These are phyloP conservation scores for Drosophila sechellia DNA, from an alignment of 1,140 invertebrate species.

Conservation along the genomic window DNA sequence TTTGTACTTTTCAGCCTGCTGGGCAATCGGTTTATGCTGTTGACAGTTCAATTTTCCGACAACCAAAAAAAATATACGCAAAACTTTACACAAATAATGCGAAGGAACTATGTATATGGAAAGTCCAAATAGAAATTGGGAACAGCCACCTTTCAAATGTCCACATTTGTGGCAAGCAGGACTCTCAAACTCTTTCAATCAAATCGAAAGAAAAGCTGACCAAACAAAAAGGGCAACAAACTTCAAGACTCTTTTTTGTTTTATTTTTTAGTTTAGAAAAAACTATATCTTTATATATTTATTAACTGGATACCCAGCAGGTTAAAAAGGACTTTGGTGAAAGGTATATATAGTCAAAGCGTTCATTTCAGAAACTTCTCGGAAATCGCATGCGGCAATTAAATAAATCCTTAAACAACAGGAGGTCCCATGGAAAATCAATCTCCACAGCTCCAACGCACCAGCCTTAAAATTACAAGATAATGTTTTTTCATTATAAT, in stretches of 20 bases:
- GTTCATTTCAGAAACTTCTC: neutral
- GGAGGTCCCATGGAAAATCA: conserved; percentile 1
- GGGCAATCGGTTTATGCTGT: conserved; percentile 63
- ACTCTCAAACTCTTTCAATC: neutral
- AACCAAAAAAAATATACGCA: neutral
- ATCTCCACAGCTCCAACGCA: conserved; percentile 1
- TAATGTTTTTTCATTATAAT: conserved; percentile 48
- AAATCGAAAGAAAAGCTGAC: neutral
- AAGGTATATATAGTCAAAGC: neutral
- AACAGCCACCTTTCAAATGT: neutral
- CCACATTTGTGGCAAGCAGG: neutral
- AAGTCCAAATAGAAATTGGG: neutral
- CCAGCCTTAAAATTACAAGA: conserved; percentile 31
- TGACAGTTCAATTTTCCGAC: conserved; percentile 68
- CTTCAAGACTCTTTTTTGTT: no score
- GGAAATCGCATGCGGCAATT: conserved; percentile 4
- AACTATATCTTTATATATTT: no score
- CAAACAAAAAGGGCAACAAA: no score
- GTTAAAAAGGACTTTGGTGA: neutral
- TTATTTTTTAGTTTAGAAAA: no score
- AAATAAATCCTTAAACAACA: conserved; percentile 10
- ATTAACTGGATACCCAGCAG: neutral
- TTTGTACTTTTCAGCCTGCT: conserved; percentile 42
- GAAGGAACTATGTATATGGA: conserved; percentile 3
- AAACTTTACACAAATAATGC: conserved; percentile 15